These are phyloP conservation scores for Pipistrellus pygmaeus DNA, from an alignment of 2,797 vertebrate genomes.

Conservation along the genomic window DNA sequence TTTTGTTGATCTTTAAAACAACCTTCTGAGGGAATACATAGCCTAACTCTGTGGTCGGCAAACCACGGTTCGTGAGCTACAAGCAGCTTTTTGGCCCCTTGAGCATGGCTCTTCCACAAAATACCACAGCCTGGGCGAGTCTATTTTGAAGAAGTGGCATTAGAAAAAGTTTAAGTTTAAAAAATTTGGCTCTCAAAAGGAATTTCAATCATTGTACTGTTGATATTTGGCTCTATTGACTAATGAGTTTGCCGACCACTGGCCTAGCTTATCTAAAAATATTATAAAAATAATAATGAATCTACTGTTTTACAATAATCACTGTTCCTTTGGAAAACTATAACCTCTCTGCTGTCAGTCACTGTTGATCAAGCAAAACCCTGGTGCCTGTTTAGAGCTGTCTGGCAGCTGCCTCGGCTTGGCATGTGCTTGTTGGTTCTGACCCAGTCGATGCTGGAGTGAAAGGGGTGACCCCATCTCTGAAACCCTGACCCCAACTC, in stretches of 20 bases:
- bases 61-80: too few relatives aligned
- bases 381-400: not conserved
- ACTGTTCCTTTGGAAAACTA: not conserved
- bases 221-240: too few relatives aligned
- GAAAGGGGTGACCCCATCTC: not conserved
- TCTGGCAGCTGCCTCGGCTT: not conserved
- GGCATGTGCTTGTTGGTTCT: not conserved
- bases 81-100: too few relatives aligned
- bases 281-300: slow-evolving; percentile 53
- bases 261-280: slow-evolving; percentile 50
- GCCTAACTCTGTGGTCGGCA: not conserved
- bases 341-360: not conserved
- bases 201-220: too few relatives aligned
- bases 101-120: too few relatives aligned
- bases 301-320: not conserved
- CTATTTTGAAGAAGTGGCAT: too few relatives aligned
- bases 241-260: too few relatives aligned
- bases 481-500: not conserved
- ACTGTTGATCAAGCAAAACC: slow-evolving; percentile 15
- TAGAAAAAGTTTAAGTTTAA: too few relatives aligned
- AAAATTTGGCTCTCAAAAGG: too few relatives aligned
- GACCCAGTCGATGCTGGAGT: not conserved
- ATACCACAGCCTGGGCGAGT: too few relatives aligned
- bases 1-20: not conserved
- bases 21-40: not conserved